These are phyloP conservation scores for Melanotaenia boesemani DNA, from an alignment of 2,797 vertebrate species.

Conservation along the genomic window DNA sequence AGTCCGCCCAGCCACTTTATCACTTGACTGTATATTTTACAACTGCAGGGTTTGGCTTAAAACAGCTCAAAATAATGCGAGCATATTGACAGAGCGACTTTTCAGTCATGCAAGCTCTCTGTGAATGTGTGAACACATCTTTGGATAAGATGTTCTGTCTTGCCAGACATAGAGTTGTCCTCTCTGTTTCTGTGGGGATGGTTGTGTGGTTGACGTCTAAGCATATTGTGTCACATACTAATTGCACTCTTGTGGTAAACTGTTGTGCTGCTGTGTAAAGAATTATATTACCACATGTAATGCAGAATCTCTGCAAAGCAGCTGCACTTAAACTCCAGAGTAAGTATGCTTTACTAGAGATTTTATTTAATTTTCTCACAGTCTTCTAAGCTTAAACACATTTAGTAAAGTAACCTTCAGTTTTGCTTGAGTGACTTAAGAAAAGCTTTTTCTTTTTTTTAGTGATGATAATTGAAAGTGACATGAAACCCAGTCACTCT, in stretches of 20 bases:
- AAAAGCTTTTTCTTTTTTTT: background rate
- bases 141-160: background rate
- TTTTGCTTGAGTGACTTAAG: background rate
- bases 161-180: background rate
- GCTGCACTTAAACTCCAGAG: background rate
- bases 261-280: background rate
- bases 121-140: background rate
- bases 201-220: background rate
- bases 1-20: background rate
- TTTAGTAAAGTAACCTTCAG: background rate
- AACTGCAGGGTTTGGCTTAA: background rate
- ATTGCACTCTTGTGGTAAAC: background rate
- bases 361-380: background rate
- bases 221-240: background rate
- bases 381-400: background rate
- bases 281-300: background rate
- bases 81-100: background rate
- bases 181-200: background rate
- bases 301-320: background rate
- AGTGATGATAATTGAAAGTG: constrained; percentile 34
- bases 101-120: background rate
- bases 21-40: background rate
- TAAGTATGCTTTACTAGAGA: background rate
- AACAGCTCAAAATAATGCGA: background rate
- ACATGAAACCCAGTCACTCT: constrained; percentile 36